These are phyloP conservation scores for Paradisaea rubra DNA, from an alignment of 2,113 vertebrate species.

Conservation along the genomic window DNA sequence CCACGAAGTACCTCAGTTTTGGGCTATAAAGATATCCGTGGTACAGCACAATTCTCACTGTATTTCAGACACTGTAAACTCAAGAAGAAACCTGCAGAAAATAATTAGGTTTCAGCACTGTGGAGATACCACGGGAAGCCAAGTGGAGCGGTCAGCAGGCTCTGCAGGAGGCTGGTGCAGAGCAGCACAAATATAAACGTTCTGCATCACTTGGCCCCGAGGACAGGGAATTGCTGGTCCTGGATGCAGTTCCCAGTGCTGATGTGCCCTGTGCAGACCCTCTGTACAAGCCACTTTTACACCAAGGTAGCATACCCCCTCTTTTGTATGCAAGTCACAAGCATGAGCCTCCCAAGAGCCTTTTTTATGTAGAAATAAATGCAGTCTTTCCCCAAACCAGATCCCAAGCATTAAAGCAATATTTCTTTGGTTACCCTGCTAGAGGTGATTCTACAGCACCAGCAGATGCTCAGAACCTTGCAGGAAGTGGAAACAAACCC, in stretches of 20 bases:
- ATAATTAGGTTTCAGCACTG: background rate
- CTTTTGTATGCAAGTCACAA: background rate
- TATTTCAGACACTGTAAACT: background rate
- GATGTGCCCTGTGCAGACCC: no score
- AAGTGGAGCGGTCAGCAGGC: accelerated
- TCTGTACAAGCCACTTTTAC: background rate
- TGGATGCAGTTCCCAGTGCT: background rate
- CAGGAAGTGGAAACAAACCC: background rate
- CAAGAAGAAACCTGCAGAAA: background rate
- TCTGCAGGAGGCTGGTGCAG: background rate
- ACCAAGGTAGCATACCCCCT: background rate
- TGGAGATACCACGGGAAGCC: accelerated
- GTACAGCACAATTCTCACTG: accelerated
- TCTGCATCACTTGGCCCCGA: accelerated
- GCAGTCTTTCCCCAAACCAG: background rate
- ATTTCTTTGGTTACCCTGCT: background rate
- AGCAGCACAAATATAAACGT: accelerated
- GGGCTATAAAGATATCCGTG: background rate
- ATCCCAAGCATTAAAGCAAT: background rate
- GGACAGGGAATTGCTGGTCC: background rate
- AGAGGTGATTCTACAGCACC: background rate
- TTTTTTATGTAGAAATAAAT: background rate
- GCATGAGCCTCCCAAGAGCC: background rate
- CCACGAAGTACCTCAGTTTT: accelerated
- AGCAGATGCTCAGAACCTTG: background rate